Evolutionary conservation across 2,113 vertebrate genomes (phyloP).

Genomic region (Cricetomys ansorgei): DNA sequence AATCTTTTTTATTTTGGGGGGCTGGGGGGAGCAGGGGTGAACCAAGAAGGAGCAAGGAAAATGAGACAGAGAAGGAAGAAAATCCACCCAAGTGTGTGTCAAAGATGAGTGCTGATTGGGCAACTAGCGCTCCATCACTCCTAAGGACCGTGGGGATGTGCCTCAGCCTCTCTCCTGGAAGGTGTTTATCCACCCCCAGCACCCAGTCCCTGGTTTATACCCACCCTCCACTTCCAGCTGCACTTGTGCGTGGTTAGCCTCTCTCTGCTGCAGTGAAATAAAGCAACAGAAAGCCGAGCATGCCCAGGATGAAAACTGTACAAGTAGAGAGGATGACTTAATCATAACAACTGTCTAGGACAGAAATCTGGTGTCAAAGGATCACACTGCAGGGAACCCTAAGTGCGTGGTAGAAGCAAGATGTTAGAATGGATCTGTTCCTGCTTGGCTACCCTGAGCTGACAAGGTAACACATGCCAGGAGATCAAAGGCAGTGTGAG

Average conservation of each 20-base stretch:
- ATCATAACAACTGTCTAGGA: background rate
- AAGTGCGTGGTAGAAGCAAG: background rate
- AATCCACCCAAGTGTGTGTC: background rate
- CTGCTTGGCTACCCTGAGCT: background rate
- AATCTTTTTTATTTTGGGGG: no score
- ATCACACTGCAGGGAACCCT: background rate
- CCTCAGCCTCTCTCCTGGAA: background rate
- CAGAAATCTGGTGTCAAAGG: background rate
- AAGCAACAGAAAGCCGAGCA: background rate
- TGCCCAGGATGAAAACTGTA: background rate
- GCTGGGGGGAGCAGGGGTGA: background rate
- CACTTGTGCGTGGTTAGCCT: background rate
- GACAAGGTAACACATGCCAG: background rate
- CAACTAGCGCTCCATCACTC: background rate
- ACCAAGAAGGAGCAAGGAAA: background rate
- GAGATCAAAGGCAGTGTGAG: background rate
- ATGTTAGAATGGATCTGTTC: background rate
- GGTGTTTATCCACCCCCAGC: fast-evolving
- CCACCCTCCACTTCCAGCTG: background rate
- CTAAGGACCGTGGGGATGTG: background rate
- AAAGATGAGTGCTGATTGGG: background rate
- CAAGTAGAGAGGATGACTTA: no score
- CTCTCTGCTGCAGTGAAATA: background rate
- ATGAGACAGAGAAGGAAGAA: background rate
- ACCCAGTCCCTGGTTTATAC: background rate